phyloP scores from a whole-genome alignment of 2,888 invertebrate species.

The Creontiades dilutus region DNA sequence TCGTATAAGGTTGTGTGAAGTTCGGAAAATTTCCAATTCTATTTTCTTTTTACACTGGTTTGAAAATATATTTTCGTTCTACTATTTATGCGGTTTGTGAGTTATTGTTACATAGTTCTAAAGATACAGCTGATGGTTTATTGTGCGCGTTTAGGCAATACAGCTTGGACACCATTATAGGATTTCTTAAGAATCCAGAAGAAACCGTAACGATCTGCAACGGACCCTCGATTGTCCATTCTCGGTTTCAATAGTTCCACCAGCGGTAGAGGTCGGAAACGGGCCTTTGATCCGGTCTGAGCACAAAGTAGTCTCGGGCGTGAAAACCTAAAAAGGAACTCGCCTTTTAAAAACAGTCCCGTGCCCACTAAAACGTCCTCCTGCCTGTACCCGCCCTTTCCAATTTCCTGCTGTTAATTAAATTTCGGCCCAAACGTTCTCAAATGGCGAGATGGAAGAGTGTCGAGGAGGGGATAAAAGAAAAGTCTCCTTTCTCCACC shows the following conservation, averaged over 20 bases:
- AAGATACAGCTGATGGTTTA: too few relatives aligned
- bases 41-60: too few relatives aligned
- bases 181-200: neutral
- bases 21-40: too few relatives aligned
- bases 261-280: neutral
- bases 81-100: too few relatives aligned
- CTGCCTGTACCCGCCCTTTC: conserved; percentile 4
- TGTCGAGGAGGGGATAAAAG: neutral
- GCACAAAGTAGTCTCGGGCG: conserved; percentile 1
- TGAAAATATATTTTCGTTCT: too few relatives aligned
- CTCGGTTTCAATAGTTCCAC: conserved; percentile 12
- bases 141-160: too few relatives aligned
- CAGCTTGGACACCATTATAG: too few relatives aligned
- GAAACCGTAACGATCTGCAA: neutral
- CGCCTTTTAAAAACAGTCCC: conserved; percentile 8
- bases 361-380: conserved; percentile 15
- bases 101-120: too few relatives aligned
- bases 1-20: too few relatives aligned
- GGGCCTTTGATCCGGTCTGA: neutral
- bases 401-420: conserved; percentile 39
- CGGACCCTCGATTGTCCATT: neutral
- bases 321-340: conserved; percentile 9
- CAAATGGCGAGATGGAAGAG: neutral
- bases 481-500: neutral
- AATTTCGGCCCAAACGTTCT: neutral